Base-by-base conservation (phyloP, 1,140 invertebrate genomes). In the Andricus grossulariae region DNA sequence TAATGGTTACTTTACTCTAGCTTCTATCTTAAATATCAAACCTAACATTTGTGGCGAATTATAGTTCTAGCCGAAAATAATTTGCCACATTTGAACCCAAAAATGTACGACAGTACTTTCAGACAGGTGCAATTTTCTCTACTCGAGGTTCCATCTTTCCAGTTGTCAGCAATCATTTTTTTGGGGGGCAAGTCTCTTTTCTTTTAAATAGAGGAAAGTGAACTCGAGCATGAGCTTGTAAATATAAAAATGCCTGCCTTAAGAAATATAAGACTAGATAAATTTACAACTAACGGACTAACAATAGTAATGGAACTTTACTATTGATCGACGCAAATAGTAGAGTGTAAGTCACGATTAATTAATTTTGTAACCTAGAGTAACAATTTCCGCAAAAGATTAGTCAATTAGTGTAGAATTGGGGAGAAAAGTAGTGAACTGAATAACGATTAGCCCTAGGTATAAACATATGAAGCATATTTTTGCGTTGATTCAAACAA, bases 231-330 rank as follows among this genome's bases (percentile, higher is more conserved):
- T 78, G 80, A 83, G 84, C 84, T 76, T 86, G 83, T 87, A 86
- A 82, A 88, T 87, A 87, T 85, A 86, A 83, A 90, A 89, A 90
- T 87, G 88, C 87, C 89, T 91, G 90, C 90, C 90, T 91, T 91
- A 91, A 87, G 75, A 86, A 89, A 86, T 86, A 86, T 87, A 90
- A 90, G 86, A 91, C 88, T 90, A 90, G 86, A 86, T 72, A 82
- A 84, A 88, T 78, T 80, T 85, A 83, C 74, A 85, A 74, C 74
- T 78, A 72, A 83, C 6, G 71, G 72, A 77, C 76, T 73, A 76
- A 51, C 21, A 49, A 66, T 66, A 83, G 75, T 82, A 80, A 75
- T 73, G 77, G 75, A 83, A 78, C 25, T 32, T 32, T 32, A 32
- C 77, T 86, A 84, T 73, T 66, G n/a, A 73, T 66, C 18, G 25